Base-by-base conservation (phyloP, 2,113 vertebrate species). In the Nematolebias whitei region DNA sequence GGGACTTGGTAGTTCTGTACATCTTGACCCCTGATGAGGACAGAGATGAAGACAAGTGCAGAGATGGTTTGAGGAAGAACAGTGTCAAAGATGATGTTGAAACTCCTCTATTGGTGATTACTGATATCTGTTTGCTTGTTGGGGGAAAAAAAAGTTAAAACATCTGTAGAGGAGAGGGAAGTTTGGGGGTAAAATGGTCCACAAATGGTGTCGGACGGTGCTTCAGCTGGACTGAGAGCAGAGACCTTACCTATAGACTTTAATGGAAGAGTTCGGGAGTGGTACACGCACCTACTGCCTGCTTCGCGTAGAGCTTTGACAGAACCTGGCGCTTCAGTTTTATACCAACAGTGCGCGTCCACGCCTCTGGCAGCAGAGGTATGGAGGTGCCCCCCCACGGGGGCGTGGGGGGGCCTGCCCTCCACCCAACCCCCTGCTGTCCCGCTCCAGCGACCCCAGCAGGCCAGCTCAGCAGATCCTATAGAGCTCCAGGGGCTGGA, bases 271-370 rank as follows among this genome's bases (percentile, higher is more conserved):
- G 69, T 73, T 91, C 18, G 67, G 79, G 72, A 79, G 70, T 83
- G 80, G 29, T 81, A 83, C 32, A 35, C 69, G 70, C 85, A 80
- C 88, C 84, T 88, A 83, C 83, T 69, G 85, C 83, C 70, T 79
- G 82, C 82, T 83, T 90, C 86, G 85, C 89, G 88, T 90, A 79
- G 87, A 92, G 73, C 85, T 91, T 90, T 81, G 68, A 65, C 77
- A 86, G 86, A 78, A 87, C 71, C 92, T 93, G 93, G 93, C 93
- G 87, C 91, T 82, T 63, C 74, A 84, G 89, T 93, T 94, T 92
- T 94, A 93, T 94, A 93, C 65, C 55, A 76, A 39, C 56, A 14
- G 16, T 40, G 68, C 75, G 81, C 75, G 76, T 77, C 0, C 39
- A 16, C 12, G 1, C 1, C 5, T 24, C 79, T 10, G 32, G 32